These are phyloP conservation scores for Crematogaster levior DNA, from an alignment of 2,888 invertebrate species.

Conservation along the genomic window DNA sequence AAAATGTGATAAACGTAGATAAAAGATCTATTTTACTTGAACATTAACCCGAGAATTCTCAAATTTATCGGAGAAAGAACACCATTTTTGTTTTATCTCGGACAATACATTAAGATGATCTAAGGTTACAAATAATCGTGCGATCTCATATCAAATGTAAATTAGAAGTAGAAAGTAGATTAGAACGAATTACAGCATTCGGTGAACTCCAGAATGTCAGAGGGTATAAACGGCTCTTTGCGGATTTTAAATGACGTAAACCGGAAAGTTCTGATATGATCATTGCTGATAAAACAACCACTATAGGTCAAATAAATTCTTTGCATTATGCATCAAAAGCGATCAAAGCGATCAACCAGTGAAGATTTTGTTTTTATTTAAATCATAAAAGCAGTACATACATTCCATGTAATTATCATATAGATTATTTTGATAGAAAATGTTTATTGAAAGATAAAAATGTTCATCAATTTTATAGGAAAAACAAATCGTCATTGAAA, in stretches of 20 bases:
- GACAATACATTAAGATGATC: neutral
- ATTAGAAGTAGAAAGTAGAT: neutral
- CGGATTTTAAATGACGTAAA: slow-evolving; percentile 17
- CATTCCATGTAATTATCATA: too few relatives aligned
- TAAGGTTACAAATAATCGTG: neutral
- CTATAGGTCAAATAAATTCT: slow-evolving; percentile 21
- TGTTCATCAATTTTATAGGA: neutral
- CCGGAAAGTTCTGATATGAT: slow-evolving; percentile 39
- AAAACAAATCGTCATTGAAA: neutral
- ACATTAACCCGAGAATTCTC: neutral
- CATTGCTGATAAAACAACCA: slow-evolving; percentile 19
- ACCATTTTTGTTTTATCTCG: neutral
- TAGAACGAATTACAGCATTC: slow-evolving; percentile 55
- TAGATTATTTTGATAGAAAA: slow-evolving; percentile 1
- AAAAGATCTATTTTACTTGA: neutral
- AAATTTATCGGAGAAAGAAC: neutral
- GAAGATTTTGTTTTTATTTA: slow-evolving; percentile 17
- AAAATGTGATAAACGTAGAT: neutral
- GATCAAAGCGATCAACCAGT: slow-evolving; percentile 19
- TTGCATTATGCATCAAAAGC: slow-evolving; percentile 40
- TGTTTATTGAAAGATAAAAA: neutral
- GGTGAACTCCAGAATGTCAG: slow-evolving; percentile 54
- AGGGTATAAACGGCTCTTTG: slow-evolving; percentile 46
- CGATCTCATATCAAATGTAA: slow-evolving; percentile 17
- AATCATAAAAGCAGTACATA: neutral